phyloP scores from a whole-genome alignment of 2,113 vertebrate species.

The Capra hircus region DNA sequence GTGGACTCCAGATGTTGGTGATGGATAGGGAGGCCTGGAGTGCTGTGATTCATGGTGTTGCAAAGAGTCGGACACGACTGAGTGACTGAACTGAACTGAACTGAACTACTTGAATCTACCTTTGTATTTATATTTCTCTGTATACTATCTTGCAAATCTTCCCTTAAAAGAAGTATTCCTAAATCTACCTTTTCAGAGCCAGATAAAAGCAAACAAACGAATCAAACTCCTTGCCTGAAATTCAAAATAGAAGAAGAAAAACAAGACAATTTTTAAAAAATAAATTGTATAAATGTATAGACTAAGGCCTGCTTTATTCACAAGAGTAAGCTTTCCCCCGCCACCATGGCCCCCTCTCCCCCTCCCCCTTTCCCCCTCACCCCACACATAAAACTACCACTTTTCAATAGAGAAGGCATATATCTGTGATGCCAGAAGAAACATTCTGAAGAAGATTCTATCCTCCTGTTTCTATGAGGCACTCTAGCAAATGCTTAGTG shows the following conservation, averaged over 20 bases:
- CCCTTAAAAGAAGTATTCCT: not conserved
- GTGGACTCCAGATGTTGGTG: no score
- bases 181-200: not conserved
- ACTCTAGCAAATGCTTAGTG: not conserved
- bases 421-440: no score
- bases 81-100: no score
- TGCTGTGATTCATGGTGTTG: no score
- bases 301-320: not conserved
- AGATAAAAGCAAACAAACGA: not conserved
- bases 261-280: not conserved
- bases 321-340: accelerated
- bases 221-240: not conserved
- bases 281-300: not conserved
- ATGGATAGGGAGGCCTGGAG: no score
- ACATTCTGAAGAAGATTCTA: not conserved
- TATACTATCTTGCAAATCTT: not conserved
- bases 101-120: not conserved
- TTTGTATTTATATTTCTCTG: not conserved
- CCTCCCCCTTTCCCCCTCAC: no score
- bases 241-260: not conserved
- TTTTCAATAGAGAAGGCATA: not conserved
- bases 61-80: no score
- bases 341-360: no score
- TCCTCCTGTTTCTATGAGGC: not conserved
- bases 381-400: not conserved